Base-by-base conservation (phyloP, 2,113 vertebrate species). In the Athene cunicularia region DNA sequence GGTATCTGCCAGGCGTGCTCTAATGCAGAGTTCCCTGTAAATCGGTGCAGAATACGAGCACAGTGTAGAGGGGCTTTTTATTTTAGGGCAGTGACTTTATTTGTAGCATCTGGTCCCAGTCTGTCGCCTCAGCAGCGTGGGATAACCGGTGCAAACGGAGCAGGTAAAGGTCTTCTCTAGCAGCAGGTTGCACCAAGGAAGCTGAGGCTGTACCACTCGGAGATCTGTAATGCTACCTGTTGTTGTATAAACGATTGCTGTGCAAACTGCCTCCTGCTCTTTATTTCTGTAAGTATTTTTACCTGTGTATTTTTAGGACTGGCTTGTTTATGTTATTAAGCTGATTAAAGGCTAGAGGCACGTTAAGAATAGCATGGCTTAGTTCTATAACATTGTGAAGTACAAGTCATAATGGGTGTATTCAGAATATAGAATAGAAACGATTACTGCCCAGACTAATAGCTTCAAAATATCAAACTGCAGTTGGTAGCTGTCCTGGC, bases 321-420 rank as follows among this genome's bases (percentile, higher is more conserved):
- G 64, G 47, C 52, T 95, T 94, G 87, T 91, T 96, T 47, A 43
- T 93, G 80, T 84, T 89, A 67, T 87, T 95, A 90, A 91, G 90
- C 43, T 6, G 95, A 95, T 87, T 91, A 91, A 71, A 95, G 91
- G 5, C 76, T 80, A 1, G 41, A 91, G 70, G 53, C 23, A 1
- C 3, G 47, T 59, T 67, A 47, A 93, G 70, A 93, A 94, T 53
- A 94, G 80, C 84, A 3, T 6, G 39, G 91, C 77, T 94, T 75
- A 33, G 81, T 87, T 55, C 89, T 81, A 0, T 32, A 33, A 4
- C 64, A 1, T 71, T 27, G 55, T 20, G 33, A 35, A 77, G 55
- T 3, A 5, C 45, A 6, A 56, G 45, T 64, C 86, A 92, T 94
- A 89, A 71, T 47, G 64, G n/a, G 32, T 66, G 68, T 9, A 22